A percentile compares a stretch with the other conserved stretches of the same genome.
Evolutionary conservation across 2,888 invertebrate genomes (phyloP).

Genomic region (Panopea generosa): DNA sequence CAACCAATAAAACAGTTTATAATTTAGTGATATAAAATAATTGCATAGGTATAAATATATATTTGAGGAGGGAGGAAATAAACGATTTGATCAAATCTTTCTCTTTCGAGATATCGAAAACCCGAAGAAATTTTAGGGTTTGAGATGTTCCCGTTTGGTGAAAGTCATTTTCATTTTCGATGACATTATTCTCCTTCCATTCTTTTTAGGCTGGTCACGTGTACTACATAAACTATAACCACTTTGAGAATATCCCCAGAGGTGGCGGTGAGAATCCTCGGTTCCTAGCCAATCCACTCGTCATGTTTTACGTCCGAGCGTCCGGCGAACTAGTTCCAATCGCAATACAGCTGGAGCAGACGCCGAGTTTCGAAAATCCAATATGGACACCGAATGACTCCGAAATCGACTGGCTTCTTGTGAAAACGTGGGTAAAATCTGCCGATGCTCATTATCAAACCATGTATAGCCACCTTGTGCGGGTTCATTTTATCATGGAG

Average conservation of each 20-base stretch:
- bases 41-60: too few species aligned
- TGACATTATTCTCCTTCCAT: too few species aligned
- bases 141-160: too few species aligned
- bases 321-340: constrained; percentile 54
- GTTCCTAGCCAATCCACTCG: constrained; percentile 43
- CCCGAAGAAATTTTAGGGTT: too few species aligned
- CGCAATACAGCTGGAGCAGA: constrained; percentile 55
- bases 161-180: too few species aligned
- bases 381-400: constrained; percentile 59
- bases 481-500: constrained; percentile 54
- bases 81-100: too few species aligned
- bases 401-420: constrained; percentile 55
- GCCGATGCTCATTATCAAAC: constrained; percentile 54
- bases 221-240: constrained; percentile 52
- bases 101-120: too few species aligned
- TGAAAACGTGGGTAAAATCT: constrained; percentile 53
- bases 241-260: constrained; percentile 41
- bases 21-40: too few species aligned
- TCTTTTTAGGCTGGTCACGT: constrained; percentile 52
- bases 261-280: constrained; percentile 11
- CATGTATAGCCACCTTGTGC: constrained; percentile 47
- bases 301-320: constrained; percentile 53
- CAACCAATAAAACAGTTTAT: too few species aligned
- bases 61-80: too few species aligned
- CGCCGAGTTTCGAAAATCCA: constrained; percentile 50